Conservation (phyloP, 2,797 vertebrate genomes). For the Bucorvus abyssinicus region DNA sequence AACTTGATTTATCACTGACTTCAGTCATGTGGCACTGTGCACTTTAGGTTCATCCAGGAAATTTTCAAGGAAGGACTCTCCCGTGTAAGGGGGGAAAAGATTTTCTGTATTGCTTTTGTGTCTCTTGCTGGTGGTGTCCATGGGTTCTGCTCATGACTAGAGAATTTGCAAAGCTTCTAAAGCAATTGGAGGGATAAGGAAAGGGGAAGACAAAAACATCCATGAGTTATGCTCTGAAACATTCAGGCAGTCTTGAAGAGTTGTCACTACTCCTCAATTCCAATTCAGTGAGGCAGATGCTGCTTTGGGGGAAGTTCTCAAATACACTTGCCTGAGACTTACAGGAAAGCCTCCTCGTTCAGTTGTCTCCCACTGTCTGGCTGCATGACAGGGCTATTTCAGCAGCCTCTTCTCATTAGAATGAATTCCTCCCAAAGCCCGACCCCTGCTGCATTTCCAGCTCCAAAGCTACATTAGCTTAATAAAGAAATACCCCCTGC, state of each 20-base stretch:
- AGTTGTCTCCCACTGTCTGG: neutral
- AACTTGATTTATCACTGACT: neutral
- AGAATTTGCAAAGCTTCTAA: neutral
- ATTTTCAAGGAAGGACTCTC: neutral
- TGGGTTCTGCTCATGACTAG: accelerated
- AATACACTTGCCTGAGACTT: neutral
- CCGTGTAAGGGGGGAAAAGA: neutral
- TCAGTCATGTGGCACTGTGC: accelerated
- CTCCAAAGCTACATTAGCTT: neutral
- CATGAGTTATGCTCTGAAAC: neutral
- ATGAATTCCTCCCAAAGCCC: neutral
- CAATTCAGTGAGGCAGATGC: neutral
- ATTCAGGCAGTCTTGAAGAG: neutral
- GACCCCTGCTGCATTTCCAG: neutral
- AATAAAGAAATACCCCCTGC: neutral
- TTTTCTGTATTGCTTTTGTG: neutral
- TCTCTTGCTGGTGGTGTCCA: neutral
- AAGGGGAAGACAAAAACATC: neutral
- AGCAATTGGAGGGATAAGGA: neutral
- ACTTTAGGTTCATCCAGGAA: neutral
- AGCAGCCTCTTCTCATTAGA: neutral
- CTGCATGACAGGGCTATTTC: neutral
- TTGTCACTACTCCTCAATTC: neutral
- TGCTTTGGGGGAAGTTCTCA: neutral
- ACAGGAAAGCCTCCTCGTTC: neutral